Base-by-base conservation (phyloP, 37 sponge, comb jelly and placozoan genomes). In the Dysidea cf. avara region DNA sequence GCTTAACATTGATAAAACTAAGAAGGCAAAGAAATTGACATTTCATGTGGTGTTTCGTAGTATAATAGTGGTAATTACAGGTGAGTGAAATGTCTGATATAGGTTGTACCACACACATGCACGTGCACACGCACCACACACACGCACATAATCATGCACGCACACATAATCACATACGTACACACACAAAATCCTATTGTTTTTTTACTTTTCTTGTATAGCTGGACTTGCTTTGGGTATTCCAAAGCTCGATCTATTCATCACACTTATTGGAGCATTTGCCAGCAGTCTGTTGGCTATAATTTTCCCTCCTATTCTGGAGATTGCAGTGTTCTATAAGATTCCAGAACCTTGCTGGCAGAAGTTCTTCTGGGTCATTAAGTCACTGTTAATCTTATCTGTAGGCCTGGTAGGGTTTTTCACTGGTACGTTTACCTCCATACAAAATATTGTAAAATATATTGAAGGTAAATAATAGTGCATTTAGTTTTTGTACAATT, bases 211-310 rank as follows among this genome's bases (percentile, higher is more conserved):
- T 2, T 39, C 26, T 9, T 43, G 5, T 54, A 21, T 63, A 92
- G 92, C 80, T 48, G 63, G 56, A 12, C 26, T 89, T 53, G 88
- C 93, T 7, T 14, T 84, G 21, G 53, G 28, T 34, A 43, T 82
- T 4, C 93, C 93, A 53, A 70, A 80, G 17, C 68, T 94, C 12
- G 91, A 66, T 56, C 84, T 82, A 56, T 72, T 91, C 64, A 86
- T 96, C n/a, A 68, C 87, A 11, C 91, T 96, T 17, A 79, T 96
- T 21, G 97, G 97, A 37, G 93, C 97, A 2, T 20, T 78, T 29
- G 89, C 88, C 67, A 87, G 93, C 71, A 71, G 79, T 69, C 68
- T 83, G 14, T 84, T 96, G 30, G 90, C 93, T 40, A 57, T 92
- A 70, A 84, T 92, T 39, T 92, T 96, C 76, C 97, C 97, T 4